Evolutionary conservation across 2,888 invertebrate species (phyloP).

Genomic region (Sinopyrophorus schimmeli): DNA sequence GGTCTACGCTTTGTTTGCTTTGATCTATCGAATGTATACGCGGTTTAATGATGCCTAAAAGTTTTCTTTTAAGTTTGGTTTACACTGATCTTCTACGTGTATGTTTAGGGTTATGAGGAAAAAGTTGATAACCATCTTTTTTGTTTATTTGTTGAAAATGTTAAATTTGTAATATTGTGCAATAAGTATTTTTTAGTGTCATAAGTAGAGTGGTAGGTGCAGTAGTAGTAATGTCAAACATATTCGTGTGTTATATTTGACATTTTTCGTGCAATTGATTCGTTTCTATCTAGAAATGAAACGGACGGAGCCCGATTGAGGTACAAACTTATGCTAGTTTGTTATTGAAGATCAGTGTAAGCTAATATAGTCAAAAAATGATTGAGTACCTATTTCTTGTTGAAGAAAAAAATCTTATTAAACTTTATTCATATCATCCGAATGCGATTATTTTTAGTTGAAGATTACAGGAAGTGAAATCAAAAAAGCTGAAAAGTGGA

Average conservation of each 20-base stretch:
- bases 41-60: no score
- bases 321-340: constrained; percentile 31
- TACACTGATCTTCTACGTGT: constrained; percentile 36
- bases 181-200: constrained; percentile 40
- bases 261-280: constrained; percentile 26
- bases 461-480: constrained; percentile 22
- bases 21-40: constrained; percentile 33
- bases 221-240: constrained; percentile 17
- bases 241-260: constrained; percentile 20
- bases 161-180: constrained; percentile 28
- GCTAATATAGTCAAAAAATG: constrained; percentile 28
- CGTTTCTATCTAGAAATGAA: constrained; percentile 10
- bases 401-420: constrained; percentile 21
- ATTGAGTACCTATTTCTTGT: constrained; percentile 23
- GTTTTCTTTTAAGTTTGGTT: no score
- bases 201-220: constrained; percentile 34
- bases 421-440: constrained; percentile 33
- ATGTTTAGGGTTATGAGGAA: constrained; percentile 7
- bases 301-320: constrained; percentile 23
- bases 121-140: constrained; percentile 1
- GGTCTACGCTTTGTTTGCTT: constrained; percentile 36
- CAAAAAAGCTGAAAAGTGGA: constrained; percentile 33
- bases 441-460: constrained; percentile 27
- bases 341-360: constrained; percentile 33
- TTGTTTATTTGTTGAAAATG: constrained; percentile 18